Evolutionary conservation across 2,888 invertebrate genomes (phyloP).

Genomic region (Schizotus pectinicornis): DNA sequence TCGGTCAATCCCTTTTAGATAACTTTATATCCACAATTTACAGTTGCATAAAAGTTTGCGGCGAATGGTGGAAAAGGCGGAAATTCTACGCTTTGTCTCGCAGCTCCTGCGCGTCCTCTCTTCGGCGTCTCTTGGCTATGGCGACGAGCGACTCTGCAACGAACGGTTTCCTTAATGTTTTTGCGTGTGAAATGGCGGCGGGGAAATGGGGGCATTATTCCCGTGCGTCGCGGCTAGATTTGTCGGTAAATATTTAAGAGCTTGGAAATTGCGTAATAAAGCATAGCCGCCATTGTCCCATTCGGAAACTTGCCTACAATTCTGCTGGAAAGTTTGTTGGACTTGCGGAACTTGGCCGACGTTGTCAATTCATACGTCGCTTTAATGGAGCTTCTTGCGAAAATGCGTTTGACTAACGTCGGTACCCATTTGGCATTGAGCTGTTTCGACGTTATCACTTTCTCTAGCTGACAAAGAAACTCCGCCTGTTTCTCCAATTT

Average conservation of each 20-base stretch:
- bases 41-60: too few relatives aligned
- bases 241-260: conserved; percentile 12
- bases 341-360: conserved; percentile 35
- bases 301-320: conserved; percentile 42
- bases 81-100: too few relatives aligned
- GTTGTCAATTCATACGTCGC: conserved; percentile 33
- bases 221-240: too few relatives aligned
- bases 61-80: too few relatives aligned
- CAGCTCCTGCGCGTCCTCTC: too few relatives aligned
- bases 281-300: not conserved
- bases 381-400: conserved; percentile 31
- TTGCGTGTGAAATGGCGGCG: not conserved
- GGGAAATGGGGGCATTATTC: too few relatives aligned
- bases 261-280: too few relatives aligned
- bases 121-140: conserved; percentile 20
- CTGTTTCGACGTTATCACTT: conserved; percentile 43
- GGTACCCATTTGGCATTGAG: conserved; percentile 37
- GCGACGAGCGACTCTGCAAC: conserved; percentile 19
- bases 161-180: not conserved
- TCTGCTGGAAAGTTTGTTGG: conserved; percentile 40
- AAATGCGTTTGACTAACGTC: conserved; percentile 27
- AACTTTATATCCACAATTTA: too few relatives aligned
- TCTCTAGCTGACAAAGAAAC: conserved; percentile 55
- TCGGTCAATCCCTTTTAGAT: too few relatives aligned
- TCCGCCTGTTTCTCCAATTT: conserved; percentile 55